phyloP scores from a whole-genome alignment of 1,140 invertebrate genomes.

The Stegodyphus dumicola region DNA sequence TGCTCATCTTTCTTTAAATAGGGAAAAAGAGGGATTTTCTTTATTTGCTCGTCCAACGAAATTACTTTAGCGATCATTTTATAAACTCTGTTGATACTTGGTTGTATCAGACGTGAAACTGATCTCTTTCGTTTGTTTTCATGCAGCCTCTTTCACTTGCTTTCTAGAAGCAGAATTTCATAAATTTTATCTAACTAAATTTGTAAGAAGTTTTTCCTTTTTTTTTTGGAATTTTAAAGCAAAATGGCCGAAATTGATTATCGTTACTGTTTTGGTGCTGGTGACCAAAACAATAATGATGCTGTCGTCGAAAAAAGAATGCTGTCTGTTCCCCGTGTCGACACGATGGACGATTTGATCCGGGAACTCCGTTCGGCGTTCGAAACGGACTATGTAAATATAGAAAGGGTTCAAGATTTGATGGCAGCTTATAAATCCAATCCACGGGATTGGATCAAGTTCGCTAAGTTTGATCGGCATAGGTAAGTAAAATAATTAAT shows the following conservation, averaged over 20 bases:
- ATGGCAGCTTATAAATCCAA: constrained; percentile 90
- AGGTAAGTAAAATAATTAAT: constrained; percentile 73
- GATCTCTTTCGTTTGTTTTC: no score
- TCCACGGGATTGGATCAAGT: constrained; percentile 91
- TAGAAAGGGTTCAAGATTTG: constrained; percentile 86
- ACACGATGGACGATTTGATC: constrained; percentile 79
- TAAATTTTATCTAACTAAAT: no score
- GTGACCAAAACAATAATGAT: background rate
- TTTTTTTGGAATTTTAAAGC: no score
- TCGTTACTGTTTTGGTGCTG: constrained; percentile 42
- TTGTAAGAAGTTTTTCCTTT: no score
- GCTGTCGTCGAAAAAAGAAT: constrained; percentile 37
- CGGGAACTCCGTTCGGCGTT: constrained; percentile 81
- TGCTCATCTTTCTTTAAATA: no score
- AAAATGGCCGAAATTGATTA: constrained; percentile 50
- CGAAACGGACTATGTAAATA: constrained; percentile 81
- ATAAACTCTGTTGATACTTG: no score
- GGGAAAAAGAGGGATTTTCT: no score
- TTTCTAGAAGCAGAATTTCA: no score
- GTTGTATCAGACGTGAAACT: no score
- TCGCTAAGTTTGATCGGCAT: constrained; percentile 92
- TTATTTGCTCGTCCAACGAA: no score
- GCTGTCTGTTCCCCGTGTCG: constrained; percentile 39
- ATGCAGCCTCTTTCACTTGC: no score
- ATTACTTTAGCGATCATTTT: no score